Percentiles rank a stretch among this genome's conserved stretches.
Evolutionary conservation across 2,888 invertebrate species (phyloP).

Genomic region (Vanessa cardui): DNA sequence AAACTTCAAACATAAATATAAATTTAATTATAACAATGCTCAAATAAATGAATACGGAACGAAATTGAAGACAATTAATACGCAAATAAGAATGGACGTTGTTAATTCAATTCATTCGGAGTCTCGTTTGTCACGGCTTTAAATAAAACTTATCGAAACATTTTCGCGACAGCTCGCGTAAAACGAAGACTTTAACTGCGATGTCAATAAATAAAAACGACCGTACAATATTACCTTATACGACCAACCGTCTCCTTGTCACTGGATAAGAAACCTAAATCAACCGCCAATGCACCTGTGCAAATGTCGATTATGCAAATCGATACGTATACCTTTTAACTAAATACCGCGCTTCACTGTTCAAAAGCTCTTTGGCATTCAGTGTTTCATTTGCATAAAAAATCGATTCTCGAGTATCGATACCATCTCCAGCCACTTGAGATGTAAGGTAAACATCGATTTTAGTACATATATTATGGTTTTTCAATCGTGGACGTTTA

Average conservation of each 20-base stretch:
- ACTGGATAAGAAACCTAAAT: slow-evolving; percentile 70
- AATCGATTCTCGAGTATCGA: slow-evolving; percentile 29
- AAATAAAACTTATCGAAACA: slow-evolving; percentile 34
- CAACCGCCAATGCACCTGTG: slow-evolving; percentile 78
- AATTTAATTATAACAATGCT: not conserved
- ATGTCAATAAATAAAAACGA: slow-evolving; percentile 70
- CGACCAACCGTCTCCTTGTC: slow-evolving; percentile 68
- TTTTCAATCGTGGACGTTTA: slow-evolving; percentile 1
- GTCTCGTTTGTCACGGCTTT: slow-evolving; percentile 3
- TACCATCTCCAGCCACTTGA: slow-evolving; percentile 14
- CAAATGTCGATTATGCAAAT: slow-evolving; percentile 81
- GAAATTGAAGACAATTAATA: not conserved
- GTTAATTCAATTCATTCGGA: slow-evolving; percentile 1
- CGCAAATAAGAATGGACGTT: not conserved
- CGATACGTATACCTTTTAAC: slow-evolving; percentile 60
- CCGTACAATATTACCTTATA: slow-evolving; percentile 71
- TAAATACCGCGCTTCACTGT: slow-evolving; percentile 46
- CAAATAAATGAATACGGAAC: not conserved
- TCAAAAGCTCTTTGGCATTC: slow-evolving; percentile 37
- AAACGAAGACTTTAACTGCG: slow-evolving; percentile 52
- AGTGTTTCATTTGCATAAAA: slow-evolving; percentile 37
- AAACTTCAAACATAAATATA: not conserved
- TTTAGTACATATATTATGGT: slow-evolving; percentile 2
- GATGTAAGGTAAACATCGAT: slow-evolving; percentile 25
- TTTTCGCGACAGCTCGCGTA: slow-evolving; percentile 39